Evolutionary conservation across 2,113 vertebrate species (phyloP).

Genomic region (Thamnaconus septentrionalis): DNA sequence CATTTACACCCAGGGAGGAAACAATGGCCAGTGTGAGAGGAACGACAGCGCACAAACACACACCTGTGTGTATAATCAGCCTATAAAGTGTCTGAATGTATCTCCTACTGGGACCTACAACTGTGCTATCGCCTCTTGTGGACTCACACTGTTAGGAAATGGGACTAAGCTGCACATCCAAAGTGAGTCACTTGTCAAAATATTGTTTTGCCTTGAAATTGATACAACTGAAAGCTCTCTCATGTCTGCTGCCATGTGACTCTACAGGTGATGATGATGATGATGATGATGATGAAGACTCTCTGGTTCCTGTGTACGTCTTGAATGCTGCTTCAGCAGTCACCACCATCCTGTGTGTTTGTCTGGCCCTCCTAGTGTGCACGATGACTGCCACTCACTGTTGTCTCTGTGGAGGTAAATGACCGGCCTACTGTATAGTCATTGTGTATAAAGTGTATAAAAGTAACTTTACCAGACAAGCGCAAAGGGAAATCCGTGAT

Average conservation of each 20-base stretch:
- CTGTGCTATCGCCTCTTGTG: too few relatives aligned
- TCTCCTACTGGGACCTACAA: too few relatives aligned
- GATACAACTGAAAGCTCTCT: neutral
- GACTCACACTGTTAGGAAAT: too few relatives aligned
- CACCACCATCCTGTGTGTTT: constrained; percentile 7
- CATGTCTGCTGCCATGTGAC: neutral
- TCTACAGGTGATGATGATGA: neutral
- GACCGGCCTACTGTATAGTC: too few relatives aligned
- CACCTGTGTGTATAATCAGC: neutral
- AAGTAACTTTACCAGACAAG: too few relatives aligned
- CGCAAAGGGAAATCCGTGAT: too few relatives aligned
- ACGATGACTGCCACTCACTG: neutral
- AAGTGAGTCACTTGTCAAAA: neutral
- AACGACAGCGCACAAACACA: constrained; percentile 18
- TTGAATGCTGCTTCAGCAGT: constrained; percentile 21
- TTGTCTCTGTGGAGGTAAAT: neutral
- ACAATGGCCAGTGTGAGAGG: constrained; percentile 1
- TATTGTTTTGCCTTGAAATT: too few relatives aligned
- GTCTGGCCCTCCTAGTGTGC: neutral
- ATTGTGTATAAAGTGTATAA: too few relatives aligned
- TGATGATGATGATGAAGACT: neutral
- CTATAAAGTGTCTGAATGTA: too few relatives aligned
- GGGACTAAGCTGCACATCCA: neutral
- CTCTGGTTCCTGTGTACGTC: constrained; percentile 6
- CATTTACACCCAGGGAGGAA: constrained; percentile 42